Evolutionary conservation across 2,113 vertebrate genomes (phyloP).

Genomic region (Platanista minor): DNA sequence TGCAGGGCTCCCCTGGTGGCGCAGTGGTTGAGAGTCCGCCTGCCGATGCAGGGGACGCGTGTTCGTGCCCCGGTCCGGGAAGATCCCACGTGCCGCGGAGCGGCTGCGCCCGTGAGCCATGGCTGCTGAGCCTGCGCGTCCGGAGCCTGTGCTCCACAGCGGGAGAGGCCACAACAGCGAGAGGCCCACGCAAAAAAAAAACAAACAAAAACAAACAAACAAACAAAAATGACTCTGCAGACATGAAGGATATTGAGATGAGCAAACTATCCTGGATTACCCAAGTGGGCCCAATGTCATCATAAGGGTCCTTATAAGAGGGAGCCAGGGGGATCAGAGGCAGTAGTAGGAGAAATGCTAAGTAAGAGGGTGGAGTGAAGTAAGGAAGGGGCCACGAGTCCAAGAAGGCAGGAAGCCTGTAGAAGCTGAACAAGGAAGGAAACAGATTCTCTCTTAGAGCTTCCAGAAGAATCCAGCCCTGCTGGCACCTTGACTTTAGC

Average conservation of each 20-base stretch:
- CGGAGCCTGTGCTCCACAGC: no score
- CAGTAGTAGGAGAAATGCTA: neutral
- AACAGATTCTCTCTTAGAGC: neutral
- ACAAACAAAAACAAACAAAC: no score
- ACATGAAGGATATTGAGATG: neutral
- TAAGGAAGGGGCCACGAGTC: neutral
- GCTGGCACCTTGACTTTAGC: neutral
- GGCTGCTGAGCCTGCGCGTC: no score
- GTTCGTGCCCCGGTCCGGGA: no score
- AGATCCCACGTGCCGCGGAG: no score
- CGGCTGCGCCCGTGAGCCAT: no score
- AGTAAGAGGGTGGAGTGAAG: neutral
- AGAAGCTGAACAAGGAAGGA: neutral
- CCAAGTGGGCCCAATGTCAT: neutral
- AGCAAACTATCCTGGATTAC: neutral
- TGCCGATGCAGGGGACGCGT: no score
- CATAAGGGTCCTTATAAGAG: neutral
- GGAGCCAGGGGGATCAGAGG: neutral
- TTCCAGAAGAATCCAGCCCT: neutral
- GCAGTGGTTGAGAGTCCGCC: no score
- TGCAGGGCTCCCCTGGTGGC: no score
- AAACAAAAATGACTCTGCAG: neutral
- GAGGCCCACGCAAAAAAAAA: no score
- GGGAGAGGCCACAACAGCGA: no score
- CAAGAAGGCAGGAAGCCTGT: neutral